These are phyloP conservation scores for Pangasius mekongensis DNA, from an alignment of 2,797 vertebrate genomes.

Conservation along the genomic window DNA sequence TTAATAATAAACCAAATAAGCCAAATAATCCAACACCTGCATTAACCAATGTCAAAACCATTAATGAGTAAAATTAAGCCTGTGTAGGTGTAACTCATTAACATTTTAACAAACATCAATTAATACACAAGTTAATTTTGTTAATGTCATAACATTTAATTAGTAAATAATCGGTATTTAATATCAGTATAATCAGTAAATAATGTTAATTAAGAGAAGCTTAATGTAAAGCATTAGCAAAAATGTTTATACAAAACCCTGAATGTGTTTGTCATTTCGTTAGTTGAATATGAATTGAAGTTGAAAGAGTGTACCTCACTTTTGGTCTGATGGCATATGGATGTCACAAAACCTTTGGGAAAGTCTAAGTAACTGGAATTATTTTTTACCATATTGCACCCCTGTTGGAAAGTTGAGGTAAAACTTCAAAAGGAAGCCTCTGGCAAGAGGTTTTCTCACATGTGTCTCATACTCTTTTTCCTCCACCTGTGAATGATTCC, in stretches of 20 bases:
- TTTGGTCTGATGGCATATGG: neutral
- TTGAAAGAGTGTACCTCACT: neutral
- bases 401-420: neutral
- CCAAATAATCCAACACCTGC: neutral
- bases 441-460: neutral
- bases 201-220: neutral
- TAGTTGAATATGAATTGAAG: neutral
- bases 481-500: neutral
- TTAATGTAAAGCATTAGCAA: neutral
- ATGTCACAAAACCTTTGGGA: neutral
- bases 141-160: neutral
- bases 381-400: neutral
- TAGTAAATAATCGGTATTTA: neutral
- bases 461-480: neutral
- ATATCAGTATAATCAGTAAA: neutral
- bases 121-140: neutral
- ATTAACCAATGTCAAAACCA: neutral
- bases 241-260: neutral
- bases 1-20: neutral
- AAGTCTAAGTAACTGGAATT: neutral
- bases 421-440: neutral
- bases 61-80: neutral
- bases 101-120: neutral
- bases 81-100: neutral
- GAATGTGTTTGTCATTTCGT: neutral